These are phyloP conservation scores for Rhynchonycteris naso DNA, from an alignment of 2,797 vertebrate genomes.

Conservation along the genomic window DNA sequence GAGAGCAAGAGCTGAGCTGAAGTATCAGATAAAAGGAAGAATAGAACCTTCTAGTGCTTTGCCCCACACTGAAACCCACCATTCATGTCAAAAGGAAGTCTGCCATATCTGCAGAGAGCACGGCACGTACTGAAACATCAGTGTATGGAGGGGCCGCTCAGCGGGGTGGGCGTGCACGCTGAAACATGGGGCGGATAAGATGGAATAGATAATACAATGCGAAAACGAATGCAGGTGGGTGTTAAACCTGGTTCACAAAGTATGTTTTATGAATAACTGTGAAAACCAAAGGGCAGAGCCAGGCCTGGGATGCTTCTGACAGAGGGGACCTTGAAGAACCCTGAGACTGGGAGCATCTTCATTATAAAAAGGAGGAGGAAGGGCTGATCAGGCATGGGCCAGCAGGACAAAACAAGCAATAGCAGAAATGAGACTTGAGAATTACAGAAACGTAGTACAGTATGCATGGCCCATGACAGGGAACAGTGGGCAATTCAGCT, in stretches of 20 bases:
- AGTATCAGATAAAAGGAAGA: neutral
- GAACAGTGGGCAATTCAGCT: neutral
- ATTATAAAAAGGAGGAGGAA: neutral
- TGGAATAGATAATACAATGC: neutral
- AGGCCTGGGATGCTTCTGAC: neutral
- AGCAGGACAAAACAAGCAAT: neutral
- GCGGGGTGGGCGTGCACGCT: neutral
- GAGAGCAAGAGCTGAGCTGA: conserved; percentile 12
- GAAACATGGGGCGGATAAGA: neutral
- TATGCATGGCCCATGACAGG: neutral
- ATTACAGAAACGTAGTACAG: neutral
- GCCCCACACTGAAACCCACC: neutral
- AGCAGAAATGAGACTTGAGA: neutral
- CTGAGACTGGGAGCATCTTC: neutral
- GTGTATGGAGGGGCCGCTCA: neutral
- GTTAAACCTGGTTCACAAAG: neutral
- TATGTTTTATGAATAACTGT: neutral
- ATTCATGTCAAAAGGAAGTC: neutral
- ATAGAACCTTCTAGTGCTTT: neutral
- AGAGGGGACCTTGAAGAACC: neutral
- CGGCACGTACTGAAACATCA: neutral
- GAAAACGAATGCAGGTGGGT: neutral
- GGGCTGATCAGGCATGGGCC: neutral
- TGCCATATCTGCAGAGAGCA: neutral
- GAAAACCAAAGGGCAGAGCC: neutral